Conservation (phyloP, 1,140 invertebrate genomes). For the Drosophila ogumai region DNA sequence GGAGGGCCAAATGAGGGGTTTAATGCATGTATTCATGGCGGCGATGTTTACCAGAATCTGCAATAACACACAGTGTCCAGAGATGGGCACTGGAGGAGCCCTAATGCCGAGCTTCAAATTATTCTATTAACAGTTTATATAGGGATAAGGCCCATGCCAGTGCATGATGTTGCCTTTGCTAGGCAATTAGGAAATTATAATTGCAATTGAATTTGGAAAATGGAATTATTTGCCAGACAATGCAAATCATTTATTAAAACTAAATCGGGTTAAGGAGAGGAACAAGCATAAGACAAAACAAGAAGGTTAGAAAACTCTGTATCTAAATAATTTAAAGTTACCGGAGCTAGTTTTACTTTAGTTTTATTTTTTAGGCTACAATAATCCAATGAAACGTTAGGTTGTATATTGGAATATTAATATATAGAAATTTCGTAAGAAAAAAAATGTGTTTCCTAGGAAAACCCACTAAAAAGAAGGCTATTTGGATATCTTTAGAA, state of each 20-base stretch:
- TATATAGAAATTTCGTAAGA: background rate
- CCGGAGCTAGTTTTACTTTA: background rate
- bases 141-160: conserved; percentile 3
- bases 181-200: conserved; percentile 16
- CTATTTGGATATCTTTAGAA: background rate
- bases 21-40: conserved; percentile 50
- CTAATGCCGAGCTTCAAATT: conserved; percentile 28
- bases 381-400: too few relatives aligned
- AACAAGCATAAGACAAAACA: background rate
- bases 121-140: conserved; percentile 50
- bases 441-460: too few relatives aligned
- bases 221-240: conserved; percentile 3
- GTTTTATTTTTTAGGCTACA: too few relatives aligned
- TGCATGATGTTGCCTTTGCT: conserved; percentile 1
- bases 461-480: background rate
- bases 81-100: background rate
- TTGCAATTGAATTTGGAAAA: conserved; percentile 4
- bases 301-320: background rate
- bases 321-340: background rate
- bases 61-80: conserved; percentile 5
- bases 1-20: conserved; percentile 63
- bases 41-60: conserved; percentile 24
- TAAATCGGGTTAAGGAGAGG: too few relatives aligned
- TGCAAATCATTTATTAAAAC: conserved; percentile 8
- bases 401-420: background rate